Base-by-base conservation (phyloP, 2,113 vertebrate genomes). In the Steatornis caripensis region DNA sequence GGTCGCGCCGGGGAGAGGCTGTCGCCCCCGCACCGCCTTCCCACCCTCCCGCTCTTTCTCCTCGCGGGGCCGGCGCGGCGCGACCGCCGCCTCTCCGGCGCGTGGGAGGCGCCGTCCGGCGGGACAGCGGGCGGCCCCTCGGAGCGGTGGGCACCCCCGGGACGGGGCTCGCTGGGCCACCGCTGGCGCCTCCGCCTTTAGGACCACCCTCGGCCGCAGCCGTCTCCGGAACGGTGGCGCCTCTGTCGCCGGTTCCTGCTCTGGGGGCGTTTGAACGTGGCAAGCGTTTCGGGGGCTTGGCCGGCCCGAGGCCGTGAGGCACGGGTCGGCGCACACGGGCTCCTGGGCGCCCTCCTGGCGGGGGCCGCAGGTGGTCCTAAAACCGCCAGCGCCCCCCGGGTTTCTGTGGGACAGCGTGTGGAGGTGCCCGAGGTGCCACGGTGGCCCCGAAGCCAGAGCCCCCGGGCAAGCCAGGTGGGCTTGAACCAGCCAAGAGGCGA, bases 401-500 rank as follows among this genome's bases (percentile, higher is more conserved):
- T 8, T 36, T 37, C 23, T 19, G 5, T 1, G 14, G 49, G 30
- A 12, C 24, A 2, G 14, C 2, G 29, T 5, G 9, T 48, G 9
- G 0, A 2, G 14, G 6, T 22, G 48, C 23, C 71, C 5, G 11
- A 61, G n/a, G n/a, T n/a, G 46, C 24, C 54, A 10, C 4, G 20
- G 32, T 9, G 3, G 9, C 21, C 23, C 23, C 37, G 11, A 15
- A 46, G 49, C 20, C 34, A 3, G 48, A 34, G 49, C 46, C 21
- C 39, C 41, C 9, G 19, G 46, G 39, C 39, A 5, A 45, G 30
- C 16, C 76, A 1, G n/a, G n/a, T 21, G 43, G 58, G 72, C 7
- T 71, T 12, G 5, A 45, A 22, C 15, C 48, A 8, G 1, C 29
- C 15, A 0, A 62, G 41, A 10, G 48, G 54, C 1, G 12, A 11